Percentiles rank a stretch among this genome's conserved stretches.
These are phyloP conservation scores for Chanos chanos DNA, from an alignment of 2,797 vertebrate species.

Conservation along the genomic window DNA sequence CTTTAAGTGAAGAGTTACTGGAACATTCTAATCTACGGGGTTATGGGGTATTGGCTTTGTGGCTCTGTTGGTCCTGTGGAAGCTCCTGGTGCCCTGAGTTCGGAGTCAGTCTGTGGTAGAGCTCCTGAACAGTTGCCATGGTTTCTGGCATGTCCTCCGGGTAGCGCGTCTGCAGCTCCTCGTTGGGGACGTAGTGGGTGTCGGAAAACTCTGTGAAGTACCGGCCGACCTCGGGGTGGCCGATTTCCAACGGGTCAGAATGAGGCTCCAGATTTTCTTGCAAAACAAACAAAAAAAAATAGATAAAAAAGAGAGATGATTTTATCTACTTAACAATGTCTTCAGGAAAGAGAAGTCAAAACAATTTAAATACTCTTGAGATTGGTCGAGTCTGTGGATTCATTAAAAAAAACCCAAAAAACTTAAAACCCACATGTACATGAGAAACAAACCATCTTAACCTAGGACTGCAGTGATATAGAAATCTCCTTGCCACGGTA, in stretches of 20 bases:
- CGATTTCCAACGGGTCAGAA: constrained; percentile 84
- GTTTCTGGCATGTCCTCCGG: constrained; percentile 84
- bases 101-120: constrained; percentile 70
- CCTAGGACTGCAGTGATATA: no score
- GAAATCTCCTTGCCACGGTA: no score
- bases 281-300: neutral
- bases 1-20: no score
- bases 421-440: no score
- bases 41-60: constrained; percentile 41
- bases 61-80: constrained; percentile 52
- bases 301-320: neutral
- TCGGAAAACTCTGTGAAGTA: constrained; percentile 90
- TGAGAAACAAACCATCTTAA: no score
- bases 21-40: constrained; percentile 43
- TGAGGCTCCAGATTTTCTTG: constrained; percentile 93
- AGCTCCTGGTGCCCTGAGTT: constrained; percentile 41
- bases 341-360: no score
- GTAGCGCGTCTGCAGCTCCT: constrained; percentile 86
- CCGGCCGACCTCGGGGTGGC: constrained; percentile 89
- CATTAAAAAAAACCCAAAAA: no score
- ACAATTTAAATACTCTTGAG: no score
- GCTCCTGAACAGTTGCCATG: constrained; percentile 72
- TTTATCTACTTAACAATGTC: no score
- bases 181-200: constrained; percentile 84
- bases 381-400: no score